Base-by-base conservation (phyloP, 1,140 invertebrate genomes). In the Linepithema humile region DNA sequence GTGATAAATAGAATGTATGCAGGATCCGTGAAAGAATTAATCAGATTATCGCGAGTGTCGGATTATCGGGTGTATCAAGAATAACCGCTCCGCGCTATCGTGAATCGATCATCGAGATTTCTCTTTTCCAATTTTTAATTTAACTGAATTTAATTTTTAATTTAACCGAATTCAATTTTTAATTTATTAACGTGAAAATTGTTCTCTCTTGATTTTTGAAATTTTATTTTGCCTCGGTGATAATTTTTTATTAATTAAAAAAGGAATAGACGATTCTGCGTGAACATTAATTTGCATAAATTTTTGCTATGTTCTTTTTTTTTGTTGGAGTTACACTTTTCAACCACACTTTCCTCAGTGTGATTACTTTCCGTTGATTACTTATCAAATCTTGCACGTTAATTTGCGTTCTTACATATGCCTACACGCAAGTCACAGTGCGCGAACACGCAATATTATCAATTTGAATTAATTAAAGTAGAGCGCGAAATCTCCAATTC, bases 391-490 rank as follows among this genome's bases (percentile, higher is more conserved):
- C 55, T 59, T 57, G 55, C 29, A 38, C 17, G 35, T 45, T 17
- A n/a, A 83, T 6, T n/a, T 20, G 32, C 9, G 10, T 15, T 60
- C 35, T 73, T 69, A 20, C 55, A 32, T 17, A 75, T 23, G 26
- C 62, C 15, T 7, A 32, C 29, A 35, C 12, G 26, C 7, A 7
- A 12, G 26, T 73, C 9, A 35, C 10, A 10, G 5, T 40, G 7
- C 17, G 55, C n/a, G 20, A 15, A n/a, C 48, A 69, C 75, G 48
- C 75, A 35, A 69, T 20, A 55, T 26, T 67, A 23, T 67, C 45
- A 55, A 23, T 26, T 23, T 70, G 45, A 80, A 80, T 80, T 80
- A 80, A 80, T 80, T 38, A 80, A 80, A 40, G 35, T n/a, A 32
- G 17, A 69, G 26, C 64, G 70, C 40, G 32, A 80, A 32, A 29